Percentiles rank a stretch among this genome's conserved stretches.
Evolutionary conservation across 2,113 vertebrate species (phyloP).

Genomic region (Platichthys flesus): DNA sequence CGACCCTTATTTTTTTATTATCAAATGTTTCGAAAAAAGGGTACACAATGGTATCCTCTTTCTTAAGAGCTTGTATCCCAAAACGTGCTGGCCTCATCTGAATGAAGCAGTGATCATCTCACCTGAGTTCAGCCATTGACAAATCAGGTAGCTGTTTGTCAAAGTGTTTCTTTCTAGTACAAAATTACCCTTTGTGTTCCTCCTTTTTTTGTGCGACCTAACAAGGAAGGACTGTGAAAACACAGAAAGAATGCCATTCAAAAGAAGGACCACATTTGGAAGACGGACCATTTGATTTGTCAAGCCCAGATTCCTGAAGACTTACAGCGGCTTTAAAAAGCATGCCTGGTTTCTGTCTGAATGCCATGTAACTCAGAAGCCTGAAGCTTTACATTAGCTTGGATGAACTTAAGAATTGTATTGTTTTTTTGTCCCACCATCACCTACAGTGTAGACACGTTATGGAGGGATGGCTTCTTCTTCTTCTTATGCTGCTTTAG

Average conservation of each 20-base stretch:
- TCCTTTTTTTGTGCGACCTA: not conserved
- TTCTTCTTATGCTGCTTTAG: too few species aligned
- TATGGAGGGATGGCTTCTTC: not conserved
- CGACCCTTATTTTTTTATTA: too few species aligned
- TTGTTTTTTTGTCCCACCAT: not conserved
- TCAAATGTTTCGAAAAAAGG: too few species aligned
- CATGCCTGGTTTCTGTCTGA: not conserved
- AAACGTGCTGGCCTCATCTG: not conserved
- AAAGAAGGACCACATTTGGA: conserved; percentile 7
- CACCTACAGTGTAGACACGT: not conserved
- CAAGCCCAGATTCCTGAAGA: not conserved
- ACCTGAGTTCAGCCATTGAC: not conserved
- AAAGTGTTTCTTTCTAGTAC: too few species aligned
- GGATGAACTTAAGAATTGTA: not conserved
- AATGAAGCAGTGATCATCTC: not conserved
- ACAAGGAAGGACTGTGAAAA: not conserved
- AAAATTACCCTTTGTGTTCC: not conserved
- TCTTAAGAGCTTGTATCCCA: not conserved
- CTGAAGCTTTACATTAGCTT: not conserved
- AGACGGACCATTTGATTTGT: not conserved
- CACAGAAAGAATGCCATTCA: not conserved
- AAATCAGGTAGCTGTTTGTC: not conserved
- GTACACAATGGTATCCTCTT: not conserved
- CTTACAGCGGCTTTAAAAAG: not conserved
- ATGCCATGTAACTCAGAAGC: not conserved